Conservation (phyloP, 2,888 invertebrate species). For the Hypena proboscidalis region DNA sequence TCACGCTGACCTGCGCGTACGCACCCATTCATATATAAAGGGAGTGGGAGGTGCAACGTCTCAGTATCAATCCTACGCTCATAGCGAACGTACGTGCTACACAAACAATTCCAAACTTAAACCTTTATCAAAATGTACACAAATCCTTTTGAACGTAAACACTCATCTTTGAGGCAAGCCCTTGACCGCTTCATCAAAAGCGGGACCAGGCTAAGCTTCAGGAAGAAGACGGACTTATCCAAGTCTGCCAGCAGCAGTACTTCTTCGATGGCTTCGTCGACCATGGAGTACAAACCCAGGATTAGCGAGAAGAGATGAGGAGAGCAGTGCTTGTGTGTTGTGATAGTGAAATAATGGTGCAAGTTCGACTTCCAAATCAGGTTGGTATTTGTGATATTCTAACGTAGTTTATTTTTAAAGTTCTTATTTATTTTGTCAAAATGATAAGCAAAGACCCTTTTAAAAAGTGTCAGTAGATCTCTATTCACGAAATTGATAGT, state of each 20-base stretch:
- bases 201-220: conserved; percentile 72
- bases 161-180: conserved; percentile 88
- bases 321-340: conserved; percentile 52
- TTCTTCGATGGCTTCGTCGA: conserved; percentile 65
- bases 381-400: conserved; percentile 56
- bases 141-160: conserved; percentile 89
- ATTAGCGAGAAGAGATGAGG: conserved; percentile 68
- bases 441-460: background rate
- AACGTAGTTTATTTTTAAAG: background rate
- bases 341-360: conserved; percentile 62
- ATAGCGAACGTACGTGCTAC: conserved; percentile 52
- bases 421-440: background rate
- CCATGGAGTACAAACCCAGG: conserved; percentile 56
- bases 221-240: conserved; percentile 61
- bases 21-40: conserved; percentile 62
- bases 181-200: conserved; percentile 86
- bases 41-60: conserved; percentile 45
- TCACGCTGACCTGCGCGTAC: conserved; percentile 59
- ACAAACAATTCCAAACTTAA: conserved; percentile 18
- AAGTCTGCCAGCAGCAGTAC: conserved; percentile 58
- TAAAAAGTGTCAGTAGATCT: too few relatives aligned
- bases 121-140: conserved; percentile 84
- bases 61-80: conserved; percentile 47
- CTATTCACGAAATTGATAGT: too few relatives aligned
- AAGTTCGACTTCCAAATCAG: conserved; percentile 55